phyloP scores from a whole-genome alignment of 2,797 vertebrate genomes.

The Tragopan temminckii region DNA sequence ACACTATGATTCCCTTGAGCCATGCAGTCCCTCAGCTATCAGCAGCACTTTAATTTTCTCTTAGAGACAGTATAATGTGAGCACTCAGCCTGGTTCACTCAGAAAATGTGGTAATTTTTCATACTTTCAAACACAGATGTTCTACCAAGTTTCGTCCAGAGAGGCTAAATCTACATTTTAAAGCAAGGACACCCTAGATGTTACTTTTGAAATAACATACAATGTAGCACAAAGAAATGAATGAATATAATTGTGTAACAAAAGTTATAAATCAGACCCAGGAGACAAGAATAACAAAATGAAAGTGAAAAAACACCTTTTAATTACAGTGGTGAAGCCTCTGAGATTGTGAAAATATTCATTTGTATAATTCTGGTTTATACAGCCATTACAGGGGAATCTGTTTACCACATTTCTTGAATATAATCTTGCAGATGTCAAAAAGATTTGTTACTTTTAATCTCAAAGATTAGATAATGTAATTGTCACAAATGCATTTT shows the following conservation, averaged over 20 bases:
- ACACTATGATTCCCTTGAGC: slow-evolving; percentile 71
- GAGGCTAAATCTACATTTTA: slow-evolving; percentile 86
- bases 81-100: slow-evolving; percentile 66
- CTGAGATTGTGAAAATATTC: slow-evolving; percentile 72
- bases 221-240: slow-evolving; percentile 82
- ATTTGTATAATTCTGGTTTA: slow-evolving; percentile 76
- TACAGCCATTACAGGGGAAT: slow-evolving; percentile 57
- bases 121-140: slow-evolving; percentile 73
- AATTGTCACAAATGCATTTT: slow-evolving; percentile 49
- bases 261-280: slow-evolving; percentile 81
- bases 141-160: slow-evolving; percentile 77
- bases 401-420: slow-evolving; percentile 63
- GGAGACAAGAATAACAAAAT: slow-evolving; percentile 79
- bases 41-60: slow-evolving; percentile 76
- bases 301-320: slow-evolving; percentile 79
- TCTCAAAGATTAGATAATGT: slow-evolving; percentile 47
- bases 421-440: slow-evolving; percentile 57
- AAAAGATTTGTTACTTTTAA: not conserved
- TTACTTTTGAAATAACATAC: slow-evolving; percentile 83
- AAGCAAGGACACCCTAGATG: slow-evolving; percentile 85
- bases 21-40: slow-evolving; percentile 71
- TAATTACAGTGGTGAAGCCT: slow-evolving; percentile 75
- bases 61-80: slow-evolving; percentile 69
- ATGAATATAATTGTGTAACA: slow-evolving; percentile 79
- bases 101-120: slow-evolving; percentile 76